phyloP scores from a whole-genome alignment of 2,797 vertebrate species.

The Macroramphosus scolopax region DNA sequence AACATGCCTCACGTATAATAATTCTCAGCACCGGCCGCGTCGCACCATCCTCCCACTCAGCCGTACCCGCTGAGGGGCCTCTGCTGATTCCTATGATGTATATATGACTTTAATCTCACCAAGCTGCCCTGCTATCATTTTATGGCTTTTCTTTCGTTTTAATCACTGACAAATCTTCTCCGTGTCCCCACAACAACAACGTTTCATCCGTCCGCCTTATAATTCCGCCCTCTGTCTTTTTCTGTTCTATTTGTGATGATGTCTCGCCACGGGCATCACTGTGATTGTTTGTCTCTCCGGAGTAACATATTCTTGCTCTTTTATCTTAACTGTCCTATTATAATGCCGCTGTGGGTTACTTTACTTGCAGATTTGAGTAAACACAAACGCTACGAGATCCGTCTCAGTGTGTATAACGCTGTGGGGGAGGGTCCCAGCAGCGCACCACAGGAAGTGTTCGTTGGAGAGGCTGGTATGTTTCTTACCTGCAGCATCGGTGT shows the following conservation, averaged over 20 bases:
- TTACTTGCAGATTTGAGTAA: conserved; percentile 87
- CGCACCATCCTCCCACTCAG: conserved; percentile 41
- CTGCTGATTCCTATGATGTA: conserved; percentile 34
- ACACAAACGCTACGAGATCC: conserved; percentile 95
- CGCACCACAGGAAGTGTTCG: conserved; percentile 92
- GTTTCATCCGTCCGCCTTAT: conserved; percentile 43
- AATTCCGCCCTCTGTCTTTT: conserved; percentile 32
- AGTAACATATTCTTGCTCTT: conserved; percentile 40
- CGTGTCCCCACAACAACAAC: conserved; percentile 46
- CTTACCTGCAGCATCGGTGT: conserved; percentile 57
- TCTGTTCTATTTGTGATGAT: conserved; percentile 35
- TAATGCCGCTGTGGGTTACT: conserved; percentile 30
- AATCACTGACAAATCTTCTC: conserved; percentile 56
- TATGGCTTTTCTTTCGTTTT: conserved; percentile 43
- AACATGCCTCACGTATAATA: conserved; percentile 28
- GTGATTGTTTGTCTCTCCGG: conserved; percentile 28
- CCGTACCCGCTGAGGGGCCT: conserved; percentile 21
- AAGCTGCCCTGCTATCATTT: conserved; percentile 50
- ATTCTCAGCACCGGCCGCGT: conserved; percentile 25
- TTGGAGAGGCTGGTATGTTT: conserved; percentile 91
- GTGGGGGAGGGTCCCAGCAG: conserved; percentile 93
- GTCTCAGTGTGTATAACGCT: conserved; percentile 92
- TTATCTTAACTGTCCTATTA: conserved; percentile 46
- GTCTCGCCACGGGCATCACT: conserved; percentile 44
- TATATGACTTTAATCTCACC: conserved; percentile 53